phyloP scores from a whole-genome alignment of 2,797 vertebrate genomes.

The Rhadinocentrus ornatus region DNA sequence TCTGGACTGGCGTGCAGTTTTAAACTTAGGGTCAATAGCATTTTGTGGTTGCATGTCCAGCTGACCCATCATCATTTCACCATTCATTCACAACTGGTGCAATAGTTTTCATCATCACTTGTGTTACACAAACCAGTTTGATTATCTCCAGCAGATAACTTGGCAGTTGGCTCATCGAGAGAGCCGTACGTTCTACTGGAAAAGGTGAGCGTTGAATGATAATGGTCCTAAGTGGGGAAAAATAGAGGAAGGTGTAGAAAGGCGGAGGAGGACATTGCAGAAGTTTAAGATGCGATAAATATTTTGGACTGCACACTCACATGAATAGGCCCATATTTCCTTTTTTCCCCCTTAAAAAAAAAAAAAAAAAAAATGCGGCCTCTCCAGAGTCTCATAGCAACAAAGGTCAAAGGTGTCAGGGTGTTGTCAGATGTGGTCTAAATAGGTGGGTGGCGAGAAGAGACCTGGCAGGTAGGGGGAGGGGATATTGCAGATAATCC shows the following conservation, averaged over 20 bases:
- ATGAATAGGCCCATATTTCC: no score
- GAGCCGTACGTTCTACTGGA: slow-evolving; percentile 1
- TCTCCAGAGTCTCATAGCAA: not conserved
- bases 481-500: not conserved
- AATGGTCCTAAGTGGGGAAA: not conserved
- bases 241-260: not conserved
- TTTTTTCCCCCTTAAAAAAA: not conserved
- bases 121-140: slow-evolving; percentile 42
- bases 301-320: no score
- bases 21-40: not conserved
- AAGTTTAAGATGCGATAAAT: not conserved
- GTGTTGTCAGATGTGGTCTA: not conserved
- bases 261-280: not conserved
- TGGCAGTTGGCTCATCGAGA: not conserved
- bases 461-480: not conserved
- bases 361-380: not conserved
- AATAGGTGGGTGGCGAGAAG: slow-evolving; percentile 6
- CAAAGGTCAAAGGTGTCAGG: slow-evolving; percentile 7
- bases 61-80: not conserved
- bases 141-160: not conserved
- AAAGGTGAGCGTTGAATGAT: slow-evolving; percentile 5
- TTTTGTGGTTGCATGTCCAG: not conserved
- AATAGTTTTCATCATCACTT: not conserved
- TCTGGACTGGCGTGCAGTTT: not conserved
- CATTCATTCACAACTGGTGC: no score